Evolutionary conservation across 1,140 invertebrate species (phyloP), one percentile per base, ranked within the genome.

Genomic region (Trichogramma pretiosum): DNA sequence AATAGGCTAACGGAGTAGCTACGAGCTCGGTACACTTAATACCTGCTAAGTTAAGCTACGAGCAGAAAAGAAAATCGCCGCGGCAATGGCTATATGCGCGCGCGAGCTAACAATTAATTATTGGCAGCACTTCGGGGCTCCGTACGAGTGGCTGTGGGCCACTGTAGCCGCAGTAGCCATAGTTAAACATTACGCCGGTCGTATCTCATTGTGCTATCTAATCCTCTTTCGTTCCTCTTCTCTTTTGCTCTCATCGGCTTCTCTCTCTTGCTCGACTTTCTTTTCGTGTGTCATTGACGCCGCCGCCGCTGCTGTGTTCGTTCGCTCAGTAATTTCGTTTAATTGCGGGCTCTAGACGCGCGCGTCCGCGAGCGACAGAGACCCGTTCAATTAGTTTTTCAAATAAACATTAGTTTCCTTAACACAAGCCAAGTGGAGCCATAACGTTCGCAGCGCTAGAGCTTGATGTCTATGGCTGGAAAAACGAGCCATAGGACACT

Each of bases 391-490:
- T 72, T 72, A 70, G 68, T 72, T 70, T 72, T 71, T 71, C 68
- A 71, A 71, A 71, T 70, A 72, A 72, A 72, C 69, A 72, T 72
- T 72, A 72, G 67, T 72, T 72, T 70, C 69, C 65, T 70, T 72
- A 72, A 72, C 68, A 70, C 66, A 63, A n/a, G 35, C 35, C 37
- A 28, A 5, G 24, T 64, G 65, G 24, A 5, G 24, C 67, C 62
- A 70, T 71, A 71, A 71, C 67, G 60, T 58, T 57, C 50, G 14
- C 30, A 30, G 36, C 28, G 26, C 24, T 24, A 34, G 38, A 43
- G 36, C 40, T 13, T 23, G 18, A 21, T 37, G 18, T n/a, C n/a
- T n/a, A n/a, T n/a, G n/a, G n/a, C n/a, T n/a, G n/a, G n/a, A n/a
- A n/a, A 24, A 48, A 46, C 42, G 39, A 30, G 46, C 28, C 18